These are phyloP conservation scores for Ophioninae sp. DNA, from an alignment of 2,888 invertebrate genomes.

Conservation along the genomic window DNA sequence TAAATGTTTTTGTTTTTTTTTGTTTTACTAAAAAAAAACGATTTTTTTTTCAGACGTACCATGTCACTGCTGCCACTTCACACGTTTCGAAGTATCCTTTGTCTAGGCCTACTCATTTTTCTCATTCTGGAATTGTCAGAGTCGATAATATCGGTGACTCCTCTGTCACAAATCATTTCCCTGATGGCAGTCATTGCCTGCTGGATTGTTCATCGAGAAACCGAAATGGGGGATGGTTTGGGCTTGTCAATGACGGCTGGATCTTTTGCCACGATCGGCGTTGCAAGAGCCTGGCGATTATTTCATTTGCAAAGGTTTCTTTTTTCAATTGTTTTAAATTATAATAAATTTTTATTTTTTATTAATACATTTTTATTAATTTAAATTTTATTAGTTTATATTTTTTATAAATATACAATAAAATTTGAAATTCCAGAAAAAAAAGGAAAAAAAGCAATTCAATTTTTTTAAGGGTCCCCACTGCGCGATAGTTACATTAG, in stretches of 20 bases:
- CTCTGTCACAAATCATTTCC: conserved; percentile 68
- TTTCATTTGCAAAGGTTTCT: conserved; percentile 68
- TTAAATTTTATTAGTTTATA: no score
- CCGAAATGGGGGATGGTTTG: conserved; percentile 69
- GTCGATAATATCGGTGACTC: conserved; percentile 66
- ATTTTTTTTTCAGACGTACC: conserved; percentile 62
- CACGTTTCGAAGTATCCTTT: conserved; percentile 67
- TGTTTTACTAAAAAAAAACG: background rate
- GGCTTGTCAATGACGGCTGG: conserved; percentile 66
- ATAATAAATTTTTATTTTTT: no score
- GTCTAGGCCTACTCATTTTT: conserved; percentile 64
- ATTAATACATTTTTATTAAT: no score
- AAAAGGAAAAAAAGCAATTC: background rate
- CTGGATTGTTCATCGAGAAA: conserved; percentile 72
- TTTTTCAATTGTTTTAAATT: background rate
- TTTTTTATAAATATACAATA: background rate
- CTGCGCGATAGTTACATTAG: no score
- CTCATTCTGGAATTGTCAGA: conserved; percentile 71
- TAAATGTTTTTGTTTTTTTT: no score
- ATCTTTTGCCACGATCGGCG: conserved; percentile 67
- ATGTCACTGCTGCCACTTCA: conserved; percentile 69
- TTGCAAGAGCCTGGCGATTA: conserved; percentile 70
- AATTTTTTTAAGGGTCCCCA: background rate
- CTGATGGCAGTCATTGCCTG: conserved; percentile 71
- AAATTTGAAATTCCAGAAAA: background rate